Evolutionary conservation across 2,113 vertebrate species (phyloP).

Genomic region (Petrocephalus zakoni): DNA sequence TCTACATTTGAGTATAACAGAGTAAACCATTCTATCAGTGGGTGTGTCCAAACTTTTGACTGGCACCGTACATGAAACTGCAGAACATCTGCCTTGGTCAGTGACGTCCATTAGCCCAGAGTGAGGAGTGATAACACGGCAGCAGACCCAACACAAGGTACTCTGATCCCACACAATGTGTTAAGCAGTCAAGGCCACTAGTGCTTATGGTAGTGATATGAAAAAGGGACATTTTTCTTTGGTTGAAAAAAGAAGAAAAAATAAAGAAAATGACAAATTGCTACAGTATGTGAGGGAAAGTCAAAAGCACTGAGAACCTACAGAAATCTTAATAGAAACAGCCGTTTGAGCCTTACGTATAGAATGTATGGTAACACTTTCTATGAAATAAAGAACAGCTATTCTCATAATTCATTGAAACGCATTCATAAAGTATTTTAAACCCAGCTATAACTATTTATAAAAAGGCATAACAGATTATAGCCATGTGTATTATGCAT

Average conservation of each 20-base stretch:
- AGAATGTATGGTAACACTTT: too few relatives aligned
- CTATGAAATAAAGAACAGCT: too few relatives aligned
- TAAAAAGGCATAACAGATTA: too few relatives aligned
- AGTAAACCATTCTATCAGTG: background rate
- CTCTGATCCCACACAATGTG: background rate
- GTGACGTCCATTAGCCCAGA: background rate
- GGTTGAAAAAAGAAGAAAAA: background rate
- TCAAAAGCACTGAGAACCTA: background rate
- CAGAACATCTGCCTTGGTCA: background rate
- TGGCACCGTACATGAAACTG: background rate
- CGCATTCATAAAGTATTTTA: too few relatives aligned
- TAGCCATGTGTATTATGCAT: too few relatives aligned
- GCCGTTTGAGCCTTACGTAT: background rate
- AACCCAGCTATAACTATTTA: too few relatives aligned
- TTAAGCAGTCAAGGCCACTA: background rate
- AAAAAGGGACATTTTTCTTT: background rate
- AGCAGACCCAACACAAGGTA: background rate
- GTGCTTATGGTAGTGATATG: background rate
- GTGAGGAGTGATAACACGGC: background rate
- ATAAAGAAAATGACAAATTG: background rate
- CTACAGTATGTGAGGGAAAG: background rate
- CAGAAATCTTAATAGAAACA: background rate
- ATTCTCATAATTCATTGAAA: too few relatives aligned
- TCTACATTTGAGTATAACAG: too few relatives aligned
- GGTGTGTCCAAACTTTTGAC: background rate